These are phyloP conservation scores for Lethenteron reissneri DNA, from an alignment of 2,113 vertebrate genomes.

Conservation along the genomic window DNA sequence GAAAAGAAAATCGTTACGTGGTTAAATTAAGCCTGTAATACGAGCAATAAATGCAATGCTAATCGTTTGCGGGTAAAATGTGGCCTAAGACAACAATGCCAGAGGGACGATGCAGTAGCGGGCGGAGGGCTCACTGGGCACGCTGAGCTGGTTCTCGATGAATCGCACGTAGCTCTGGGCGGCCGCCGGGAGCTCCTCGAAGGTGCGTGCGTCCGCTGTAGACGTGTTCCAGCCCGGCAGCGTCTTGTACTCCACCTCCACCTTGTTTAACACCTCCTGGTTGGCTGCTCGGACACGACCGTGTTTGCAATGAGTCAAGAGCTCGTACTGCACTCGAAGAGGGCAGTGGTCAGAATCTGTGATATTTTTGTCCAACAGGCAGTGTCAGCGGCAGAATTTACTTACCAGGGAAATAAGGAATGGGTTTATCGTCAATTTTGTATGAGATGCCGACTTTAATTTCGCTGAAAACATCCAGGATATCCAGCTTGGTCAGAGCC, in stretches of 20 bases:
- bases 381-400: not conserved
- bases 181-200: constrained; percentile 67
- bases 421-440: constrained; percentile 50
- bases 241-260: constrained; percentile 73
- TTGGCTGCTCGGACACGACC: constrained; percentile 35
- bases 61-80: not conserved
- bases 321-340: not conserved
- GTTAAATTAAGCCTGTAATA: not conserved
- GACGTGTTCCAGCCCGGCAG: constrained; percentile 75
- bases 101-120: too few relatives aligned
- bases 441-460: constrained; percentile 81
- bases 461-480: constrained; percentile 64
- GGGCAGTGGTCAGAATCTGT: too few relatives aligned
- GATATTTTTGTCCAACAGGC: not conserved
- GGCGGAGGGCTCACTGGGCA: constrained; percentile 42
- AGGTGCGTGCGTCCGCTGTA: constrained; percentile 52
- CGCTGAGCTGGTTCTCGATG: constrained; percentile 50
- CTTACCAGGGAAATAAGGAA: constrained; percentile 92
- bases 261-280: constrained; percentile 76
- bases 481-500: constrained; percentile 92
- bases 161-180: constrained; percentile 73
- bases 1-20: not conserved
- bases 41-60: not conserved
- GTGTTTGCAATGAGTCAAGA: not conserved
- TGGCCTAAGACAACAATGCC: not conserved